phyloP scores from a whole-genome alignment of 2,888 invertebrate species.

The Lottia scabra region DNA sequence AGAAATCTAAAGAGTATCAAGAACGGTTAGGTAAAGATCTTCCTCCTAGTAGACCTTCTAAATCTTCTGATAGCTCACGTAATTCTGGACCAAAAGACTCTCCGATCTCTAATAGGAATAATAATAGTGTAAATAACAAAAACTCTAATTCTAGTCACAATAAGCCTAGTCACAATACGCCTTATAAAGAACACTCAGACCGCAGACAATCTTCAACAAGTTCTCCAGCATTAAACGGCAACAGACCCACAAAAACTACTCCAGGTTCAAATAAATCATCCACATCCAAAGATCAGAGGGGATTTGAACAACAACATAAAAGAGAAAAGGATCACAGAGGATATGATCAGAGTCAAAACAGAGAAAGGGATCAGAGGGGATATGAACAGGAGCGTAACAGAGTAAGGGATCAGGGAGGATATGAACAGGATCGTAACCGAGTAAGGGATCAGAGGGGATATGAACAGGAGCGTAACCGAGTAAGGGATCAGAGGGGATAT shows the following conservation, averaged over 20 bases:
- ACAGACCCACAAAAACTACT: not conserved
- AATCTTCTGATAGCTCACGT: not conserved
- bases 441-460: not conserved
- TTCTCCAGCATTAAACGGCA: not conserved
- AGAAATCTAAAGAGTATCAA: constrained; percentile 37
- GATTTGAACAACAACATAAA: not conserved
- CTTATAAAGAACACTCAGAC: not conserved
- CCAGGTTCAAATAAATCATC: constrained; percentile 3
- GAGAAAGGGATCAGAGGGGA: not conserved
- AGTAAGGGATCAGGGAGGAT: not conserved
- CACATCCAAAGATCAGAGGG: no score
- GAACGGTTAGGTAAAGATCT: constrained; percentile 35
- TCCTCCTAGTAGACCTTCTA: constrained; percentile 2
- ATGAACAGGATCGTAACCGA: not conserved
- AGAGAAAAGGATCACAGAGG: no score
- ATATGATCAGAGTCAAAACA: not conserved
- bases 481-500: not conserved
- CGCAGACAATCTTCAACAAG: constrained; percentile 7
- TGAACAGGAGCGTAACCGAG: not conserved
- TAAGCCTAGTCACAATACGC: not conserved
- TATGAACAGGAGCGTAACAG: not conserved
- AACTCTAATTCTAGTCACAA: not conserved
- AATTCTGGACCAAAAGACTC: not conserved
- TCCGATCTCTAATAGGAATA: no score
- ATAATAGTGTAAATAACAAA: no score